A percentile compares a stretch with the other conserved stretches of the same genome.
These are phyloP conservation scores for Acanthosepion esculentum DNA, from an alignment of 2,888 invertebrate genomes.

Conservation along the genomic window DNA sequence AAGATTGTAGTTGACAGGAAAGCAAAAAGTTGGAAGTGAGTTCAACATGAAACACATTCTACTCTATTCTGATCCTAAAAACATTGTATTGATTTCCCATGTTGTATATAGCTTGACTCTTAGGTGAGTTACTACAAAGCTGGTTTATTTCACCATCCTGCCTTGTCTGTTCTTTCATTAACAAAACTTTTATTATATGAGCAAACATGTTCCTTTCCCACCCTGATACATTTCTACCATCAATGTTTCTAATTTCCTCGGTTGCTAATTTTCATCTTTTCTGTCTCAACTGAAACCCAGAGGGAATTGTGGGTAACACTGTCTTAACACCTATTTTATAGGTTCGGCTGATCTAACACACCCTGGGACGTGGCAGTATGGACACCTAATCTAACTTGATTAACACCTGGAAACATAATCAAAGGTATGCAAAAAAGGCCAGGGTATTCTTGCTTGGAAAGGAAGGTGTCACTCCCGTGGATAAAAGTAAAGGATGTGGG, in stretches of 20 bases:
- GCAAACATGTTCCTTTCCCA: not conserved
- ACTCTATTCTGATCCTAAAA: too few relatives aligned
- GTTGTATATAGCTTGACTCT: too few relatives aligned
- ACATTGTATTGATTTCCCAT: too few relatives aligned
- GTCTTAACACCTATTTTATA: not conserved
- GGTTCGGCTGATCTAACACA: conserved; percentile 16
- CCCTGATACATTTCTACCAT: not conserved
- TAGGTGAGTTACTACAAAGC: too few relatives aligned
- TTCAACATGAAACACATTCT: too few relatives aligned
- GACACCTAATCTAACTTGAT: conserved; percentile 33
- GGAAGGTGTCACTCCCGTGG: not conserved
- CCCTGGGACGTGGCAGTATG: not conserved
- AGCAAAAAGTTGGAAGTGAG: too few relatives aligned
- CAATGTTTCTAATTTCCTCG: not conserved
- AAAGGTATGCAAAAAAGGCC: not conserved
- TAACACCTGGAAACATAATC: conserved; percentile 13
- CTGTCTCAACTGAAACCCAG: not conserved
- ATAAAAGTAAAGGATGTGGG: not conserved
- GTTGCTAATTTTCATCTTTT: not conserved
- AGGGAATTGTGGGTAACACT: not conserved
- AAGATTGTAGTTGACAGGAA: too few relatives aligned
- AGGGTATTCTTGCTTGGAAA: not conserved
- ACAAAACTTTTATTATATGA: not conserved
- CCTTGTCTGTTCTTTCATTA: too few relatives aligned
- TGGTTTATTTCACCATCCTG: too few relatives aligned